These are phyloP conservation scores for Chaetodon trifascialis DNA, from an alignment of 2,113 vertebrate species.

Conservation along the genomic window DNA sequence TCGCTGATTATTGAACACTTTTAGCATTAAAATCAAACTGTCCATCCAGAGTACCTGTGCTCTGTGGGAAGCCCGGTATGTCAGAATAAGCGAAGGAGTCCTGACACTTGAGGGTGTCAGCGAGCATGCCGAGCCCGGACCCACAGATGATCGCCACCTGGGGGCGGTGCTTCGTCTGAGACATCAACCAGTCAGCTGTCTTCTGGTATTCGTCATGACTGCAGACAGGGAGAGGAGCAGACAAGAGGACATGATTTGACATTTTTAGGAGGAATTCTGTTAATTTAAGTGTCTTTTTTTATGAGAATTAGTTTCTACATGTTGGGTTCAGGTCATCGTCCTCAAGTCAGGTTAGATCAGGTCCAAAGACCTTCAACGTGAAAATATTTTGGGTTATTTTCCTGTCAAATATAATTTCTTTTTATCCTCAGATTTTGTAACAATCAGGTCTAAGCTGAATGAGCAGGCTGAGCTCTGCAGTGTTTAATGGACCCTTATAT, in stretches of 20 bases:
- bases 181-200: slow-evolving; percentile 86
- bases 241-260: background rate
- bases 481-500: background rate
- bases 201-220: slow-evolving; percentile 86
- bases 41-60: slow-evolving; percentile 80
- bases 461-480: background rate
- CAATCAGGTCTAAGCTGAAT: background rate
- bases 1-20: background rate
- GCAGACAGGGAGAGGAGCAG: background rate
- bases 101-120: slow-evolving; percentile 81
- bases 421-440: too few species aligned
- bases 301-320: too few species aligned
- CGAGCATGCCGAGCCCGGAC: slow-evolving; percentile 86
- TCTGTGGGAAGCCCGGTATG: slow-evolving; percentile 88
- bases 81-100: slow-evolving; percentile 83
- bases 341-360: too few species aligned
- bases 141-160: slow-evolving; percentile 88
- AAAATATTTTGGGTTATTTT: too few species aligned
- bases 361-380: too few species aligned
- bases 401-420: too few species aligned
- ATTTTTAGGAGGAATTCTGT: background rate
- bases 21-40: background rate
- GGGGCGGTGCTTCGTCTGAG: slow-evolving; percentile 82
- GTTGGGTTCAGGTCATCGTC: too few species aligned
- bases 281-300: background rate